phyloP scores from a whole-genome alignment of 2,888 invertebrate genomes.

The Stenchaetothrips biformis region DNA sequence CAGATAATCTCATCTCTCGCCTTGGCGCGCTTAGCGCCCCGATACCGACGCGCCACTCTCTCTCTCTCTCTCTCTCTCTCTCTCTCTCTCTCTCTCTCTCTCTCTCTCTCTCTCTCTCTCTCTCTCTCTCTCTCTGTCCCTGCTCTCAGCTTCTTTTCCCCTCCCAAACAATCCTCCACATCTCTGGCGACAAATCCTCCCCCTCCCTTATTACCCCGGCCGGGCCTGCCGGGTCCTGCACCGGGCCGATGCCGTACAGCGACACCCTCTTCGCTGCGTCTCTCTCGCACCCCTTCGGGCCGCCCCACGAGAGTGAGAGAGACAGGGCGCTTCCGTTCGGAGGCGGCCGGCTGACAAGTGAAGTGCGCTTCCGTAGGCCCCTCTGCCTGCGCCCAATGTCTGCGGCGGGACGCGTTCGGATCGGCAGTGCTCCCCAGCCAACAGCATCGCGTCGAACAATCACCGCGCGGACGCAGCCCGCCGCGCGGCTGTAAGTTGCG shows the following conservation, averaged over 20 bases:
- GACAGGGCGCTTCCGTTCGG: no score
- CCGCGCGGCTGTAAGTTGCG: neutral
- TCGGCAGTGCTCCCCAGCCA: neutral
- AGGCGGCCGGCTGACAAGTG: neutral
- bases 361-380: neutral
- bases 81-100: neutral
- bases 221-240: no score
- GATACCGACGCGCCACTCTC: neutral
- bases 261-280: no score
- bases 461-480: neutral
- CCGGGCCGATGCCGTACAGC: no score
- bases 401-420: neutral
- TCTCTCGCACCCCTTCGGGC: no score
- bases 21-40: neutral
- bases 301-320: no score
- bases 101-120: neutral
- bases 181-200: neutral
- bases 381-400: neutral
- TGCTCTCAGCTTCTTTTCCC: neutral
- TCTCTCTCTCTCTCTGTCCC: neutral
- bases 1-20: slow-evolving; percentile 18
- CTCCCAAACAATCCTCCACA: neutral
- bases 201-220: neutral
- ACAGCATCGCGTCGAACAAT: neutral
- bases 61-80: neutral